Evolutionary conservation across 2,888 invertebrate genomes (phyloP).

Genomic region (Phymatocera aterrima): DNA sequence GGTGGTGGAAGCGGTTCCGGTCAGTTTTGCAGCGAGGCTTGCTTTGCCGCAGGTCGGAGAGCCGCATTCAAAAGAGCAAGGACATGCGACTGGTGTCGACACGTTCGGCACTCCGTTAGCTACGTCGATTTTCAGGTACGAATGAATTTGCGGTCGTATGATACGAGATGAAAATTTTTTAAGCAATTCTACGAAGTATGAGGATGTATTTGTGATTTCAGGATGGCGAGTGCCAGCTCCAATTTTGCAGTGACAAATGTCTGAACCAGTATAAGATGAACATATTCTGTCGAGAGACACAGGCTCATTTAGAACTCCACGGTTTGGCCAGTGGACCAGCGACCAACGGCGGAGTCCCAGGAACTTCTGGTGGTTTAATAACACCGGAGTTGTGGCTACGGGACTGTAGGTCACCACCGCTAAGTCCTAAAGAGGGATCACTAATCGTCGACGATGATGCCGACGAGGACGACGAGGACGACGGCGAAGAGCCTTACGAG

Average conservation of each 20-base stretch:
- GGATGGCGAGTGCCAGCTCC: constrained; percentile 93
- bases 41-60: constrained; percentile 91
- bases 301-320: constrained; percentile 90
- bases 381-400: constrained; percentile 95
- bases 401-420: constrained; percentile 84
- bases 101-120: constrained; percentile 91
- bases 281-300: constrained; percentile 95
- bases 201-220: constrained; percentile 71
- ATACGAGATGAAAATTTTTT: neutral
- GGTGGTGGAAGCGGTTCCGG: constrained; percentile 73
- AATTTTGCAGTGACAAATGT: constrained; percentile 95
- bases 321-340: constrained; percentile 53
- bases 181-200: neutral
- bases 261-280: constrained; percentile 98
- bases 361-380: constrained; percentile 80
- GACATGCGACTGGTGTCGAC: constrained; percentile 96
- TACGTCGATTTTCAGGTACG: constrained; percentile 87
- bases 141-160: neutral
- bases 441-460: constrained; percentile 41
- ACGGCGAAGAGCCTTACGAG: constrained; percentile 26
- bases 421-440: constrained; percentile 63
- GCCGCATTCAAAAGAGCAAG: constrained; percentile 94
- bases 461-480: constrained; percentile 58
- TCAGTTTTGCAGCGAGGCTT: constrained; percentile 90
- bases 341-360: constrained; percentile 67